phyloP scores from a whole-genome alignment of 2,113 vertebrate species.

The Amazona vittata region DNA sequence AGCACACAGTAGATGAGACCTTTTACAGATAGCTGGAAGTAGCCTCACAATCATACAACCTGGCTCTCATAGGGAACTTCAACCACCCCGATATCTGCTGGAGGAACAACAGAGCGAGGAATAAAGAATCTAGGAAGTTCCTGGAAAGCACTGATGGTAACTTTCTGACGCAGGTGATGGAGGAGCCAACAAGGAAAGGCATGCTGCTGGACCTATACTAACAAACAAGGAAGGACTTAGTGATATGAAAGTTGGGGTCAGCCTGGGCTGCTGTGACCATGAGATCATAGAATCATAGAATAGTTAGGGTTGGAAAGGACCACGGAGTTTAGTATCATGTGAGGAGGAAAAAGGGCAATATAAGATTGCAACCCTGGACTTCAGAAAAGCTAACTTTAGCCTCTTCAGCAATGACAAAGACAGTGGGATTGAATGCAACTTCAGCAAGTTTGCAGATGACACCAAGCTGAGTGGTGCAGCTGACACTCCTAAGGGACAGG shows the following conservation, averaged over 20 bases:
- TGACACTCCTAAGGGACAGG: not conserved
- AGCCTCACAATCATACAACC: not conserved
- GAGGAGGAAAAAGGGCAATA: not conserved
- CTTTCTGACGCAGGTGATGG: not conserved
- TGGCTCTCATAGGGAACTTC: not conserved
- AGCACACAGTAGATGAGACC: not conserved
- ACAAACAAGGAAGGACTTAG: not conserved
- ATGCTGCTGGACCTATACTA: not conserved
- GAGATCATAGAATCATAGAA: not conserved
- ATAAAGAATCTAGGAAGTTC: not conserved
- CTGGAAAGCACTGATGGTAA: not conserved
- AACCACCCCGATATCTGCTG: not conserved
- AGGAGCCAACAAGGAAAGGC: not conserved
- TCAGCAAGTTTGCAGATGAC: not conserved
- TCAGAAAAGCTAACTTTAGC: not conserved
- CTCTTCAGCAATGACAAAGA: not conserved
- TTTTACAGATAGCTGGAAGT: not conserved
- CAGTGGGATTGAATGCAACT: not conserved
- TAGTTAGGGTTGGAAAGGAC: too few relatives aligned
- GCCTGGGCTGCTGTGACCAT: not conserved
- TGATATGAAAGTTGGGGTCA: not conserved
- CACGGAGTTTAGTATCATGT: not conserved
- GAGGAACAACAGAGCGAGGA: not conserved
- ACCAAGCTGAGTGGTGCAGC: not conserved
- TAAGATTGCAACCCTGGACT: not conserved